Evolutionary conservation across 92 coral and sea anemone genomes (phyloP), one percentile per base, ranked within the genome.

Genomic region (Muricea muricata): DNA sequence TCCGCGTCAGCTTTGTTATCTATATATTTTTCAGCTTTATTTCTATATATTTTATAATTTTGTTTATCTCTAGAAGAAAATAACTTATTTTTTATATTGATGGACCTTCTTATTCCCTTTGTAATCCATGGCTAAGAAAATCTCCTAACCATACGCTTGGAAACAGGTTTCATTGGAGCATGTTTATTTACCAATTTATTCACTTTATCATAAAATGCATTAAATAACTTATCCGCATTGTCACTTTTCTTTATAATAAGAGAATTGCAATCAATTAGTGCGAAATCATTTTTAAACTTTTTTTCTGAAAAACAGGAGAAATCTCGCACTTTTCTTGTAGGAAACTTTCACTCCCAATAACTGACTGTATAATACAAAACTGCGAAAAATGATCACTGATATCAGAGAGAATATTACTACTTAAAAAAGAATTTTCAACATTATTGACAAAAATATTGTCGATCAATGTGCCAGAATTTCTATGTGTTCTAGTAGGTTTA

Each of bases 371-470:
- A 30, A 90, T 86, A 71, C 93, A 86, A 50, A 90, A 90, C 52
- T 74, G 86, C 15, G 85, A 48, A 75, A 73, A 88, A 34, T 88
- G 89, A 68, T 91, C 91, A 34, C 87, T 80, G 6, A 80, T 57
- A 37, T 84, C 89, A 17, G 90, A 61, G n/a, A 91, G 56, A 26
- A 84, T 85, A 60, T 88, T 91, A 3, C 94, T 91, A 69, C 91
- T 88, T n/a, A 37, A n/a, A n/a, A 80, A 57, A 29, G 40, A 7
- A 47, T 84, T 20, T 2, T 85, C 83, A 7, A 78, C 75, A 18
- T 61, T 47, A 23, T 78, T 89, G 15, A 57, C 50, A 60, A 86
- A 77, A 54, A 90, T 86, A 75, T 86, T 86, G 37, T 90, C 88
- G 46, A 90, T 86, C 18, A 90, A 86, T 39, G 93, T 86, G n/a